Base-by-base conservation (phyloP, 2,113 vertebrate genomes). In the Pseudolaguvia tuberculata region DNA sequence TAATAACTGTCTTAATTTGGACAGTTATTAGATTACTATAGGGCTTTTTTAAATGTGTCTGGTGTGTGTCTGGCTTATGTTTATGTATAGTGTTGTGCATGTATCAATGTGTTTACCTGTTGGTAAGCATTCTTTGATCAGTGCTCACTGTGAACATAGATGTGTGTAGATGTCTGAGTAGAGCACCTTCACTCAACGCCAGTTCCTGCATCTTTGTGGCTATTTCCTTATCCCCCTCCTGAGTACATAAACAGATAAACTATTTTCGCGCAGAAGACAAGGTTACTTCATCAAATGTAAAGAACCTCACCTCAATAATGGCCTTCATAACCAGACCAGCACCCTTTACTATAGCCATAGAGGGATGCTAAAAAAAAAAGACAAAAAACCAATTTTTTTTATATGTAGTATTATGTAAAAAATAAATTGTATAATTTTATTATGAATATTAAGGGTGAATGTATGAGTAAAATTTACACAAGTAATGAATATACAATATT, bases 161-260 rank as follows among this genome's bases (percentile, higher is more conserved):
- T 27, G 95, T 96, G 82, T 98, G 95, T 75, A 99, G 92, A 82
- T 99, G 96, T 81, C 95, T 89, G 58, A 95, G 97, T 85, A 99
- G 93, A 80, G 96, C 95, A 78, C 97, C 97, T 90, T 99, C 97
- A 86, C 96, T 97, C 77, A 99, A 89, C 15, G 97, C 96, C 89
- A 99, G 93, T 55, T 99, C 96, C 86, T 99, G 97, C 97, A 99
- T 99, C 91, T 96, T 98, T 29, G 93, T 93, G 84, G 96, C 95
- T 78, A 99, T 99, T 86, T 97, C 96, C 89, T 96, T 98, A 87
- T 98, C 97, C 84, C 96, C 97, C 84, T 99, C 97, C 96, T 99
- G 25, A 72, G 58, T 21, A 67, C 45, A 74, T 10, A 55, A 3
- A 65, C 29, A 39, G 0, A 56, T 1, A 27, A 3, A 76, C 39